These are phyloP conservation scores for Megaceryle alcyon DNA, from an alignment of 2,797 vertebrate genomes.

Conservation along the genomic window DNA sequence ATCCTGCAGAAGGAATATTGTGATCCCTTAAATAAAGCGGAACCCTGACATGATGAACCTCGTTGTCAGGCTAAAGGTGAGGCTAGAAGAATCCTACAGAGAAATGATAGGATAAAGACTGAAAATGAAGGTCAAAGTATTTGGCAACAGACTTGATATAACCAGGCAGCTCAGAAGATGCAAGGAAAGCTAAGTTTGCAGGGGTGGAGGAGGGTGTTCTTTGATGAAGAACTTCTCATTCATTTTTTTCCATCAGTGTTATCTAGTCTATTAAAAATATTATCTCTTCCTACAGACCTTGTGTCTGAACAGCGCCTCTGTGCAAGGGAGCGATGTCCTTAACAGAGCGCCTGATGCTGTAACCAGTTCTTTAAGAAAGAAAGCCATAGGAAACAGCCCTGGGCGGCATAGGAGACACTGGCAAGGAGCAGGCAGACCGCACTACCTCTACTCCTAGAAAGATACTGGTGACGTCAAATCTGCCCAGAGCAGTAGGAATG, in stretches of 20 bases:
- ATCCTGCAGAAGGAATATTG: neutral
- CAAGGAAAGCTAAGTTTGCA: neutral
- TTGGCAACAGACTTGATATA: neutral
- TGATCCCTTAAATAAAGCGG: neutral
- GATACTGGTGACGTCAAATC: accelerated
- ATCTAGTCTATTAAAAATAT: slow-evolving; percentile 54
- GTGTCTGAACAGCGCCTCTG: slow-evolving; percentile 12
- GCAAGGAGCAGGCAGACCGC: neutral
- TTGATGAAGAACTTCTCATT: slow-evolving; percentile 44
- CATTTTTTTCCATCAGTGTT: slow-evolving; percentile 52
- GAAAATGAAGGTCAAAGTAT: slow-evolving; percentile 23
- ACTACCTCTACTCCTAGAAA: neutral
- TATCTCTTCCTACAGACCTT: slow-evolving; percentile 48
- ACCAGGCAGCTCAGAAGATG: slow-evolving; percentile 1
- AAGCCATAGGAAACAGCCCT: neutral
- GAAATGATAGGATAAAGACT: neutral
- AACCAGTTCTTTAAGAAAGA: neutral
- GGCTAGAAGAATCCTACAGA: neutral
- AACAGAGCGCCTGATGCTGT: neutral
- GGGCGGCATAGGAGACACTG: neutral
- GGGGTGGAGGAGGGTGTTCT: neutral
- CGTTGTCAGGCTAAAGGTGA: neutral
- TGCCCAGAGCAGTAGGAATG: neutral
- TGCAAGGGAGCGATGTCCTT: neutral
- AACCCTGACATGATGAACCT: neutral